Conservation (phyloP, 2,113 vertebrate genomes). For the Hippocampus comes region DNA sequence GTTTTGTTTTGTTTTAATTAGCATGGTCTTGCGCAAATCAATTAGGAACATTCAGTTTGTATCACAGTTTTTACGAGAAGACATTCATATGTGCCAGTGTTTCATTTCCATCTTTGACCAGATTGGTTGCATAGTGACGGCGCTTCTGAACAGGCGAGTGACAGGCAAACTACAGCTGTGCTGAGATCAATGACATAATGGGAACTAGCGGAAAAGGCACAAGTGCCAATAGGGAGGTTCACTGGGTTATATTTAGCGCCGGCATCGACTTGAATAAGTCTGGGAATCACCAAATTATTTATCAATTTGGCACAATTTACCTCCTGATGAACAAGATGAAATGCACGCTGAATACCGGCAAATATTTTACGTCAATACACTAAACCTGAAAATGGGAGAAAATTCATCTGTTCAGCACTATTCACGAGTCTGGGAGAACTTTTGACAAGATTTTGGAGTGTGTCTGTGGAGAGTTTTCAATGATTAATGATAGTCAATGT, state of each 20-base stretch:
- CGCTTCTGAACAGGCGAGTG: background rate
- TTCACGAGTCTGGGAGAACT: background rate
- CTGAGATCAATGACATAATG: slow-evolving; percentile 25
- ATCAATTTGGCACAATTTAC: slow-evolving; percentile 25
- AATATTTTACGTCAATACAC: background rate
- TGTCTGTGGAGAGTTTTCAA: background rate
- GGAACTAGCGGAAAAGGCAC: slow-evolving; percentile 14
- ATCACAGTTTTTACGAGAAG: background rate
- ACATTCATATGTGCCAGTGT: background rate
- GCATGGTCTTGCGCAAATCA: background rate
- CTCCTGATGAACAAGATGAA: slow-evolving; percentile 12
- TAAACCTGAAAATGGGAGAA: background rate
- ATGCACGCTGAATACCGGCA: background rate
- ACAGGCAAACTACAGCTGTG: slow-evolving; percentile 1
- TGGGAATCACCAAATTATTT: slow-evolving; percentile 29
- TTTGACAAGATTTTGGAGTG: background rate
- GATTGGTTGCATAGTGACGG: background rate
- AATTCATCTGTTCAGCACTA: background rate
- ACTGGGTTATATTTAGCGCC: slow-evolving; percentile 43
- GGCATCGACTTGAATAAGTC: slow-evolving; percentile 36
- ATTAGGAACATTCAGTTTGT: background rate
- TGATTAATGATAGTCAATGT: background rate
- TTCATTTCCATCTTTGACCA: background rate
- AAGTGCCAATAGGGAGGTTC: slow-evolving; percentile 33
- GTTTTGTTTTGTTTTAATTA: background rate